A percentile compares a stretch with the other conserved stretches of the same genome.
Conservation (phyloP, 2,113 vertebrate species). For the Lichenostomus cassidix region DNA sequence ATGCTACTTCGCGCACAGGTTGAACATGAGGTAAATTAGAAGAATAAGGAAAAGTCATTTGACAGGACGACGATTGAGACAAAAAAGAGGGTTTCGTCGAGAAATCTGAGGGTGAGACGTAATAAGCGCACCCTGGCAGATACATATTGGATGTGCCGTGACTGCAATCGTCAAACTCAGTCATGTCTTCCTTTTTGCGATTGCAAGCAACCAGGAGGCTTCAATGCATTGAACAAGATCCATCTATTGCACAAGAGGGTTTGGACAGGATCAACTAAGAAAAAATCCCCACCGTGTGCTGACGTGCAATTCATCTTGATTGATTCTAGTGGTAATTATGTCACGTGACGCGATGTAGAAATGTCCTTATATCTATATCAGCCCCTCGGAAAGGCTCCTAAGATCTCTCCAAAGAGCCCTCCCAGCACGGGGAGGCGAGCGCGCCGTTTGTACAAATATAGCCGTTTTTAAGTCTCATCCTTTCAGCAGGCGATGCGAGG, state of each 20-base stretch:
- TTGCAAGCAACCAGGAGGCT: slow-evolving; percentile 84
- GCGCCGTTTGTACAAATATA: slow-evolving; percentile 4
- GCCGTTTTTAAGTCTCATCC: background rate
- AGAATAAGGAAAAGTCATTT: slow-evolving; percentile 96
- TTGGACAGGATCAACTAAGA: slow-evolving; percentile 90
- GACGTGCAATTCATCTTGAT: slow-evolving; percentile 99
- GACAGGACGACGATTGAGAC: slow-evolving; percentile 93
- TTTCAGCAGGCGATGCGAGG: background rate
- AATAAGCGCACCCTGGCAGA: slow-evolving; percentile 95
- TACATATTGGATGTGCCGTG: slow-evolving; percentile 95
- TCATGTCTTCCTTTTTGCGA: slow-evolving; percentile 89
- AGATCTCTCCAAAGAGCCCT: slow-evolving; percentile 81
- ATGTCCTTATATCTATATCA: slow-evolving; percentile 99
- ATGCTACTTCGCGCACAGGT: slow-evolving; percentile 94
- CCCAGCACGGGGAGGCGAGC: slow-evolving; percentile 73
- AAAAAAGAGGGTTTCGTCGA: slow-evolving; percentile 93
- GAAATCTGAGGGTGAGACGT: slow-evolving; percentile 95
- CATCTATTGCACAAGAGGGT: slow-evolving; percentile 94
- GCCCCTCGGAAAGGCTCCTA: slow-evolving; percentile 87
- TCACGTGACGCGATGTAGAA: slow-evolving; percentile 99
- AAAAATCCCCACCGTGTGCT: slow-evolving; percentile 96
- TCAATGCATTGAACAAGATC: slow-evolving; percentile 91
- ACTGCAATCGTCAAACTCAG: slow-evolving; percentile 95
- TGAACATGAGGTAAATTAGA: slow-evolving; percentile 94
- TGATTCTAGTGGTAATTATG: slow-evolving; percentile 99